Percentiles rank a stretch among this genome's conserved stretches.
These are phyloP conservation scores for Galeruca laticollis DNA, from an alignment of 2,888 invertebrate species.

Conservation along the genomic window DNA sequence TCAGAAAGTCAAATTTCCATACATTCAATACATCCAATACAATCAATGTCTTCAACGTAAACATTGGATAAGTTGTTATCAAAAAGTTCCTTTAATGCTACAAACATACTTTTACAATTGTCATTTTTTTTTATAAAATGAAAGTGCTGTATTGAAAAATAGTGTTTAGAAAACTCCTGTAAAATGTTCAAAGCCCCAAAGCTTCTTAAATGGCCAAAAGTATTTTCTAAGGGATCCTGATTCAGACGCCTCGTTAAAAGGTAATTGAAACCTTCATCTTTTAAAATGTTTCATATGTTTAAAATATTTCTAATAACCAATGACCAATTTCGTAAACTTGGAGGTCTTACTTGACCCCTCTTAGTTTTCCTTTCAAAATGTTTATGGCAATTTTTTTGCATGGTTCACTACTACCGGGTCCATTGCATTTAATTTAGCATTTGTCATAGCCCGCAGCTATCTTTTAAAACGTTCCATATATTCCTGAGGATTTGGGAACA, in stretches of 20 bases:
- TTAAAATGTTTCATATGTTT: constrained; percentile 19
- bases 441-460: too few species aligned
- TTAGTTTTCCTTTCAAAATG: constrained; percentile 14
- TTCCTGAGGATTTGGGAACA: too few species aligned
- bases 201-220: constrained; percentile 25
- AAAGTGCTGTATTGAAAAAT: too few species aligned
- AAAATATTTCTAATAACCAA: constrained; percentile 21
- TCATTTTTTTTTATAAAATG: constrained; percentile 28
- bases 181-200: constrained; percentile 26
- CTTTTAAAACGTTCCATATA: too few species aligned
- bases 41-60: too few species aligned
- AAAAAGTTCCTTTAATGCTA: constrained; percentile 13
- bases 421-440: too few species aligned
- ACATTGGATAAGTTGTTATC: not conserved
- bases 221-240: too few species aligned
- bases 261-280: constrained; percentile 13
- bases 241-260: constrained; percentile 23
- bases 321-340: constrained; percentile 26
- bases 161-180: constrained; percentile 22
- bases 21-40: too few species aligned
- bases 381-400: too few species aligned
- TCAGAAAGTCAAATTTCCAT: too few species aligned
- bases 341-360: constrained; percentile 20
- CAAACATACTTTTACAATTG: constrained; percentile 19
- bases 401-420: too few species aligned